Evolutionary conservation across 2,797 vertebrate species (phyloP), one percentile per base, ranked within the genome.

Genomic region (Myripristis jacobus): DNA sequence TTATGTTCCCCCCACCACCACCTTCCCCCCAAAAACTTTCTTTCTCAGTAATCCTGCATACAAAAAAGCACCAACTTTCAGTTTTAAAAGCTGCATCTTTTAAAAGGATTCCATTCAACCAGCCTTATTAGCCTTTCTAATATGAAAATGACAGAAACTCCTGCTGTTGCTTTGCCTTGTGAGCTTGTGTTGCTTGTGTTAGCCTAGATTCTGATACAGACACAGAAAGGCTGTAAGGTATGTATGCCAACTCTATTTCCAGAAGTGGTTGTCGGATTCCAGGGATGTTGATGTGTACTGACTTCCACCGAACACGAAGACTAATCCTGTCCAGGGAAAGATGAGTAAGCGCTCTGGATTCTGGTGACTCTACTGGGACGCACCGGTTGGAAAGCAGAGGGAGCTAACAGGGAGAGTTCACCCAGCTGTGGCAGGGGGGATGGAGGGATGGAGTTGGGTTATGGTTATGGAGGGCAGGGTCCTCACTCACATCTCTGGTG

Each of bases 331-430:
- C 64, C 62, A 69, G 56, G 62, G 75, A 71, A 80, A 70, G 77
- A 83, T 83, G 79, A 85, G 78, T 70, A 69, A 75, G 58, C 66
- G 13, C 36, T 64, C 54, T 52, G 77, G 77, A 77, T 81, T 87
- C 65, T 67, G 19, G 52, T n/a, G 29, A 46, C 27, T 61, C 63
- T 29, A n/a, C 54, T 41, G 57, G 70, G 59, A 82, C 50, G 72
- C 51, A 19, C 55, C 48, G 51, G 67, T 53, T 38, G 66, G 19
- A 31, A 13, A 43, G 52, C 50, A 31, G 68, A 59, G 44, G 57
- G 48, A 44, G 60, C 29, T 31, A 31, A 31, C 29, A 5, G 5
- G 8, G 29, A 31, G 29, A 31, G 29, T 31, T 31, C 5, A 52
- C n/a, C 36, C 54, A 70, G 63, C 43, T 66, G 54, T 60, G 34